Conservation (phyloP, 2,888 invertebrate species). For the Diachrysia chrysitis region DNA sequence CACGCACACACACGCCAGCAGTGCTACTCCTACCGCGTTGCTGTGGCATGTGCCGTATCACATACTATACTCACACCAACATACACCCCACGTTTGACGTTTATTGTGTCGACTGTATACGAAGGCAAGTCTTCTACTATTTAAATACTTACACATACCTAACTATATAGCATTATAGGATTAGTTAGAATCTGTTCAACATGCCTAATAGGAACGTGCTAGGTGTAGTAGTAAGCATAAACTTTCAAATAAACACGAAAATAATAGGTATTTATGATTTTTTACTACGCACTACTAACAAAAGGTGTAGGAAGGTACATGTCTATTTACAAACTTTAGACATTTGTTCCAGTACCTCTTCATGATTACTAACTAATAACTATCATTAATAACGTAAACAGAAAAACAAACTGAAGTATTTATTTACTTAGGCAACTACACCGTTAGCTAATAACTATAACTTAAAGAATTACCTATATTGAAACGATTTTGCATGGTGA, state of each 20-base stretch:
- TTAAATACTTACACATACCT: too few species aligned
- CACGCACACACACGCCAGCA: not conserved
- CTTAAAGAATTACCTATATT: not conserved
- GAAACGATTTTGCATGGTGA: not conserved
- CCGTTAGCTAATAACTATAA: too few species aligned
- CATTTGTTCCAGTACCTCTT: too few species aligned
- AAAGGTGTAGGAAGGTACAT: too few species aligned
- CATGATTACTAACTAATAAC: too few species aligned
- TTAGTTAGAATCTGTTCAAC: not conserved
- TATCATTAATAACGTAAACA: conserved; percentile 28
- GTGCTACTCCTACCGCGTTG: not conserved
- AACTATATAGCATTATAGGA: conserved; percentile 9
- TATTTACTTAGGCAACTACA: too few species aligned
- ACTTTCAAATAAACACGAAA: conserved; percentile 9
- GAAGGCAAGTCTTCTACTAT: conserved; percentile 6
- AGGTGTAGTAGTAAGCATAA: not conserved
- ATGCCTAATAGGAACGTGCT: not conserved
- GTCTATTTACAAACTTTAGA: too few species aligned
- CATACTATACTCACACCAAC: not conserved
- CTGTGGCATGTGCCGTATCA: not conserved
- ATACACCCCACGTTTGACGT: not conserved
- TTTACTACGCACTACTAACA: too few species aligned
- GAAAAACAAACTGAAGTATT: conserved; percentile 17
- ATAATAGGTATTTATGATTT: too few species aligned
- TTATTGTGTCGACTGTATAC: not conserved